Evolutionary conservation across 2,113 vertebrate species (phyloP).

Genomic region (Thermophis baileyi): DNA sequence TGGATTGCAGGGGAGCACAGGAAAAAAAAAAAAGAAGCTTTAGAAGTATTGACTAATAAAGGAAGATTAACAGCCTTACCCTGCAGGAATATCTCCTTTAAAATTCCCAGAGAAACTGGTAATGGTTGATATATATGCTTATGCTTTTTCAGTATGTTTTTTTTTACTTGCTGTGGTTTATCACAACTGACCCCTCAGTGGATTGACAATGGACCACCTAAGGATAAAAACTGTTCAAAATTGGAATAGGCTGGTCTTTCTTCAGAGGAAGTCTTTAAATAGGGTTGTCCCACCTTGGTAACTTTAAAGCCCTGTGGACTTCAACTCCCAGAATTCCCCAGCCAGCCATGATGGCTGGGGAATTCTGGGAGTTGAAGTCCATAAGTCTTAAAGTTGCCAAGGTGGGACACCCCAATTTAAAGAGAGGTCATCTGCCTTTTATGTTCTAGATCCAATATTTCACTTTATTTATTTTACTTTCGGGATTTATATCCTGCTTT

Average conservation of each 20-base stretch:
- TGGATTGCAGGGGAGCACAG: neutral
- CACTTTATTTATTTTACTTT: neutral
- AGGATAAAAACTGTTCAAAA: neutral
- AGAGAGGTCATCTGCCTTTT: neutral
- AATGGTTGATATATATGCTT: neutral
- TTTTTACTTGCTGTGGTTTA: neutral
- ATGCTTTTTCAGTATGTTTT: neutral
- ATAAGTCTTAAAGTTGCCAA: neutral
- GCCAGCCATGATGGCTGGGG: neutral
- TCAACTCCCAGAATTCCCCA: neutral
- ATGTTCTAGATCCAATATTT: neutral
- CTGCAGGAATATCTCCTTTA: constrained; percentile 5
- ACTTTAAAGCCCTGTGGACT: neutral
- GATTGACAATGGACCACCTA: neutral
- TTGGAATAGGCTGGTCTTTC: neutral
- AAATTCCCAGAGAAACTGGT: constrained; percentile 11
- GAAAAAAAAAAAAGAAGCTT: neutral
- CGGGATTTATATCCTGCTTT: neutral
- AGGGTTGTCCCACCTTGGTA: neutral
- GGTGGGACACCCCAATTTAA: neutral
- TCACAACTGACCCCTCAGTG: neutral
- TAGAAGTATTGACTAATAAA: constrained; percentile 37
- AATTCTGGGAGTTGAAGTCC: neutral
- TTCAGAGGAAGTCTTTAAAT: neutral
- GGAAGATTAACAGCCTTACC: constrained; percentile 24